Evolutionary conservation across 30 jellyfish, hydroid and myxozoan genomes (phyloP).

Genomic region (Pseudorhiza aurosa): DNA sequence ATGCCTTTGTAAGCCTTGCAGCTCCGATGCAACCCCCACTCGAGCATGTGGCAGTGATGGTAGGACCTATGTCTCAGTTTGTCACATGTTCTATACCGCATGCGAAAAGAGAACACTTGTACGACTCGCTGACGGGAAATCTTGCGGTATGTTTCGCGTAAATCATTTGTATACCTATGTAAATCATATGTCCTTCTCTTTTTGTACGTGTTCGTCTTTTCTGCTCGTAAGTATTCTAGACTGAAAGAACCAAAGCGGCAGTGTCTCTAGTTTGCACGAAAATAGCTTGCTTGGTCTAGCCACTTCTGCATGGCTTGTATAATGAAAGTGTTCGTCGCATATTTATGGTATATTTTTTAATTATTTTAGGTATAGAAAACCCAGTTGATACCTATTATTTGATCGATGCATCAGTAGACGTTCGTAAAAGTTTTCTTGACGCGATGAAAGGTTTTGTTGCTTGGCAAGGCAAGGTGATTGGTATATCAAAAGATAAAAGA

Average conservation of each 20-base stretch:
- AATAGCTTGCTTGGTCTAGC: too few relatives aligned
- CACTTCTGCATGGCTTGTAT: too few relatives aligned
- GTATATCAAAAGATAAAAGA: not conserved
- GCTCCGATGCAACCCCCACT: not conserved
- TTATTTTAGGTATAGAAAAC: conserved; percentile 17
- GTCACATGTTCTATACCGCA: conserved; percentile 32
- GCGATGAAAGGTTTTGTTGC: conserved; percentile 6
- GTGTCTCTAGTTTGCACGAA: too few relatives aligned
- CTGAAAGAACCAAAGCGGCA: too few relatives aligned
- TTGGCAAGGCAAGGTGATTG: not conserved
- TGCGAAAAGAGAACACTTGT: conserved; percentile 29
- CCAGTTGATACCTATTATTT: conserved; percentile 38
- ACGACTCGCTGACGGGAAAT: not conserved
- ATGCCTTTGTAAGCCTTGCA: conserved; percentile 56
- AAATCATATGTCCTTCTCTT: too few relatives aligned
- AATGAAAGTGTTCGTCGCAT: too few relatives aligned
- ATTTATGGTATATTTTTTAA: not conserved
- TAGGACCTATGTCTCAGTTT: conserved; percentile 45
- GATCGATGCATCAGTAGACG: conserved; percentile 49
- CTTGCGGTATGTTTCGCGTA: conserved; percentile 78
- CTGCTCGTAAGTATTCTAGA: too few relatives aligned
- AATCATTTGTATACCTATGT: too few relatives aligned
- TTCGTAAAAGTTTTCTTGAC: conserved; percentile 13
- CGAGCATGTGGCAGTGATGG: conserved; percentile 79
- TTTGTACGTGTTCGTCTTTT: too few relatives aligned